Conservation (phyloP, 2,888 invertebrate genomes). For the Hartigia nigra region DNA sequence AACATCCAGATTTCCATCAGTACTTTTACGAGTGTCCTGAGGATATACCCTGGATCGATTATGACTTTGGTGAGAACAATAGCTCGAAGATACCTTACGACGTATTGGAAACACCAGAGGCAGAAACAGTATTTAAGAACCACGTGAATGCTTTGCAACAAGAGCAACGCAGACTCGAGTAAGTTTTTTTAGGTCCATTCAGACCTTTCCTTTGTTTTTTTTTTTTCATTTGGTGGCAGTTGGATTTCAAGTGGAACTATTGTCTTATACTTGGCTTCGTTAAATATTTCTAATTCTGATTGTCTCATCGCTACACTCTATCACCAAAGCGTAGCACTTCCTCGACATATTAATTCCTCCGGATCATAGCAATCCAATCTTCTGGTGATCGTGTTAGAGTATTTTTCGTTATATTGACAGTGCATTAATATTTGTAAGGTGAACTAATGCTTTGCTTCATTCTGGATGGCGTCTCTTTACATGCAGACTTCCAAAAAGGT, state of each 20-base stretch:
- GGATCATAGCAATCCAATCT: not conserved
- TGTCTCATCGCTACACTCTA: not conserved
- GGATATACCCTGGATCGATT: conserved; percentile 82
- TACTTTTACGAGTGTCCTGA: conserved; percentile 90
- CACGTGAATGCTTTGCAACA: conserved; percentile 92
- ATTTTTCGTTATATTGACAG: not conserved
- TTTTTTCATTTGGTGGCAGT: not conserved
- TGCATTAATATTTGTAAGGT: conserved; percentile 9
- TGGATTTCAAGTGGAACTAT: not conserved
- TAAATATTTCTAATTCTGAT: not conserved
- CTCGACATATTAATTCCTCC: not conserved
- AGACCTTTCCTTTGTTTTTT: not conserved
- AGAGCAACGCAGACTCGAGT: conserved; percentile 93
- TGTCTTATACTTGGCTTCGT: not conserved
- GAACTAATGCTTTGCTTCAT: conserved; percentile 63
- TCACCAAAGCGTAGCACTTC: too few species aligned
- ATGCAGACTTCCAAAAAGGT: conserved; percentile 71
- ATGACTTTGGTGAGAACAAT: conserved; percentile 74
- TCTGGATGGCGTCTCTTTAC: conserved; percentile 64
- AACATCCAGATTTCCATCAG: conserved; percentile 92
- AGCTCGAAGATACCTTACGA: conserved; percentile 91
- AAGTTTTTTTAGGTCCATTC: conserved; percentile 63
- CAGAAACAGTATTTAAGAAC: conserved; percentile 91
- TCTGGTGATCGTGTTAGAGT: not conserved
- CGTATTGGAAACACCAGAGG: conserved; percentile 89